phyloP scores from a whole-genome alignment of 2,888 invertebrate genomes.

The Fabriciana adippe region DNA sequence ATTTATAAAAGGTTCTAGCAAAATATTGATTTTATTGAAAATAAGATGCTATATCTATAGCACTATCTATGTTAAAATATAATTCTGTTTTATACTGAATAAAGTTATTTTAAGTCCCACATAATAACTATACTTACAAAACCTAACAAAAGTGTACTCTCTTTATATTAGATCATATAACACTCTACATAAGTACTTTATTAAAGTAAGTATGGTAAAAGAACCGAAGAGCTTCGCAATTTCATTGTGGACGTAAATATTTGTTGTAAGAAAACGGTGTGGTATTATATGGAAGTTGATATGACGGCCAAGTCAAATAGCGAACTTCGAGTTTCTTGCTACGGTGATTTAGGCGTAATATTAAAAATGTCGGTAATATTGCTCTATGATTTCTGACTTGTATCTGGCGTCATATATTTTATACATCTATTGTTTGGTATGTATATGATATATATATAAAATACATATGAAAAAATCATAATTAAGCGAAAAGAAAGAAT shows the following conservation, averaged over 20 bases:
- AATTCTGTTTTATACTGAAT: too few species aligned
- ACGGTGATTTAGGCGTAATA: not conserved
- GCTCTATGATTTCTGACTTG: too few species aligned
- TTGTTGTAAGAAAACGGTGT: constrained; percentile 16
- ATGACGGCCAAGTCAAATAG: constrained; percentile 19
- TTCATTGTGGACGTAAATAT: not conserved
- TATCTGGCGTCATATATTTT: too few species aligned
- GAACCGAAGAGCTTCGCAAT: constrained; percentile 8
- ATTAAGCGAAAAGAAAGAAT: too few species aligned
- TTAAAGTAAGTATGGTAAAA: not conserved
- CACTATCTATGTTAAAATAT: too few species aligned
- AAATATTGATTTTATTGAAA: too few species aligned
- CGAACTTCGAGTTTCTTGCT: not conserved
- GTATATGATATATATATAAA: too few species aligned
- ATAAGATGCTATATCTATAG: too few species aligned
- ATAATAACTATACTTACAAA: not conserved
- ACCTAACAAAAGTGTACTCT: not conserved
- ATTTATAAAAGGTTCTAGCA: too few species aligned
- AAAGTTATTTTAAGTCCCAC: too few species aligned
- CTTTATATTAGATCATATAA: not conserved
- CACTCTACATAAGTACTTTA: not conserved
- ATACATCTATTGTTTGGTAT: too few species aligned
- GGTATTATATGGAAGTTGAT: constrained; percentile 20
- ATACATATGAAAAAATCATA: too few species aligned
- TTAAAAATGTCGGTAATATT: not conserved